Conservation (phyloP, 1,140 invertebrate species). For the Drosophila parvula region DNA sequence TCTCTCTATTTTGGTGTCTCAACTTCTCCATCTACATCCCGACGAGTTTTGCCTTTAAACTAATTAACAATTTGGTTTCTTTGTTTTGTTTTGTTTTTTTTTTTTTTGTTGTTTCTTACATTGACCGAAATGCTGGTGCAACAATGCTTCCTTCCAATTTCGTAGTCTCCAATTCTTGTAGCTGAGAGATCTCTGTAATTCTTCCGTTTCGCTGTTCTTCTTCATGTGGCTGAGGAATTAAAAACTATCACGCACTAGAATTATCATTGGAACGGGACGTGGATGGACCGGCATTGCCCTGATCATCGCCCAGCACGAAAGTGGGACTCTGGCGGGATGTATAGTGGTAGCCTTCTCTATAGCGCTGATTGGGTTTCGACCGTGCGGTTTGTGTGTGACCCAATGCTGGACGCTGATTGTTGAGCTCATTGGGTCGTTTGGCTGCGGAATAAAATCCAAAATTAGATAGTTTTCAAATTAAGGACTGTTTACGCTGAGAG, state of each 20-base stretch:
- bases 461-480: not conserved
- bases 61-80: conserved; percentile 77
- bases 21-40: conserved; percentile 18
- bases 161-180: conserved; percentile 22
- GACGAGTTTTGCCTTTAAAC: conserved; percentile 68
- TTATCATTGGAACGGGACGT: conserved; percentile 84
- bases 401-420: conserved; percentile 83
- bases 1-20: conserved; percentile 38
- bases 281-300: conserved; percentile 80
- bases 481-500: not conserved
- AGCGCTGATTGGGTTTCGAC: conserved; percentile 83
- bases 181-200: conserved; percentile 47
- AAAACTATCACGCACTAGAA: conserved; percentile 84
- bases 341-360: conserved; percentile 84
- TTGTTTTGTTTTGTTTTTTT: conserved; percentile 22
- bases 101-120: conserved; percentile 36
- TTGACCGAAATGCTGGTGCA: conserved; percentile 63
- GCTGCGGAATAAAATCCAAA: conserved; percentile 36
- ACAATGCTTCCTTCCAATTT: conserved; percentile 46
- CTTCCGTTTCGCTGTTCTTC: conserved; percentile 10
- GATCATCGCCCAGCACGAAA: conserved; percentile 83
- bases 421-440: conserved; percentile 84
- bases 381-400: conserved; percentile 83
- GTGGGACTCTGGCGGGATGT: conserved; percentile 84
- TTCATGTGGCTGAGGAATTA: conserved; percentile 72